Evolutionary conservation across 2,113 vertebrate species (phyloP), one percentile per base, ranked within the genome.

Genomic region (Marmota flaviventris): DNA sequence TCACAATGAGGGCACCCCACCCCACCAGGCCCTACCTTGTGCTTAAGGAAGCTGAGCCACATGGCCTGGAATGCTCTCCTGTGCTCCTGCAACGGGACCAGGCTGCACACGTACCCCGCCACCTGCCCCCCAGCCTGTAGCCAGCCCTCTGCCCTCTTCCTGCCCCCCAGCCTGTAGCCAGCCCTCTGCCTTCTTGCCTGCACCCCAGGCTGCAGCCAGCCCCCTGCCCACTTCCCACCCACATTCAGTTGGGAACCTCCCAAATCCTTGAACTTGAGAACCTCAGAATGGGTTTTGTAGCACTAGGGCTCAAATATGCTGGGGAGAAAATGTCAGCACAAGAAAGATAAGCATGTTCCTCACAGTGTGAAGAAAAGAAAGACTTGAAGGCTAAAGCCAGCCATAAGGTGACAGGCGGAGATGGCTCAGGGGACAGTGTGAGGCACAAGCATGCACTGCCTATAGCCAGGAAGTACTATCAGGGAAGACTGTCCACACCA

Each of bases 51-150:
- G 45, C 45, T 45, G 45, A 45, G 45, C 45, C 45, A 45, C 45
- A 45, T 45, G 8, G 45, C 45, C 45, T 45, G 45, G 45, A 99
- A 99, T 0, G 93, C 98, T 27, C 98, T 99, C 85, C 93, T 99
- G 97, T 99, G 99, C 51, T 99, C 99, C 99, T 99, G 98, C 17
- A 93, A 95, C 12, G 5, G 25, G 45, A 22, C 18, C 25, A 72
- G 53, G 61, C 18, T 76, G 20, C 32, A 34, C 70, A 37, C 27
- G 8, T 29, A 11, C 5, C 45, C 45, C 17, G 8, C 45, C 45
- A 0, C 45, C 45, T 45, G 45, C 8, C 45, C 45, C 45, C 45
- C 45, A 45, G 45, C 45, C 45, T 45, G 45, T 8, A 45, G 45
- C 45, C 45, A 45, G 8, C 45, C 45, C 45, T 45, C 45, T 45